Evolutionary conservation across 1,140 invertebrate genomes (phyloP).

Genomic region (Drosophila bipectinata): DNA sequence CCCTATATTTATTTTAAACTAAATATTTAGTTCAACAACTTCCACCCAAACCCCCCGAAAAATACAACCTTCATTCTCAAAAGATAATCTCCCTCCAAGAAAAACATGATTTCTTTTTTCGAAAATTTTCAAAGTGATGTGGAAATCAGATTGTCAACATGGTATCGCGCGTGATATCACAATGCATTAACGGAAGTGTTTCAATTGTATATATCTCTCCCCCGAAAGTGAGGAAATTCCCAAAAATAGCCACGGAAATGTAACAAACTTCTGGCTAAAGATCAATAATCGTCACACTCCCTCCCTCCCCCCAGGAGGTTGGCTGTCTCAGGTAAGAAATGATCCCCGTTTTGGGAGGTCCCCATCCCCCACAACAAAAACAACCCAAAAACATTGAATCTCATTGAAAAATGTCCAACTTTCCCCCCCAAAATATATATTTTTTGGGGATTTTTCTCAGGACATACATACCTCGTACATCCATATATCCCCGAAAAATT

Average conservation of each 20-base stretch:
- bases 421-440: constrained; percentile 6
- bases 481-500: constrained; percentile 24
- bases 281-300: constrained; percentile 64
- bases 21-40: background rate
- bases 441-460: too few species aligned
- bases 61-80: background rate
- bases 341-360: background rate
- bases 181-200: constrained; percentile 78
- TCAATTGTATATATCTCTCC: constrained; percentile 28
- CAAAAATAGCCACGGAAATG: constrained; percentile 67
- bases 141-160: constrained; percentile 60
- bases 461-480: background rate
- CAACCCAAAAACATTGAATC: constrained; percentile 43
- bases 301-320: background rate
- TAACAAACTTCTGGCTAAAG: constrained; percentile 69
- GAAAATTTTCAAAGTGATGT: background rate
- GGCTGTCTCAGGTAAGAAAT: constrained; percentile 9
- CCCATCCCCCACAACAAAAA: background rate
- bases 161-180: constrained; percentile 65
- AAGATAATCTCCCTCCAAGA: background rate
- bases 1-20: too few species aligned
- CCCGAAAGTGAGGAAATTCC: background rate
- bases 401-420: constrained; percentile 40
- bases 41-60: background rate
- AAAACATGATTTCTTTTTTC: background rate